Evolutionary conservation across 53 echinoderm and acorn worm species (phyloP).

Genomic region (Crossaster papposus): DNA sequence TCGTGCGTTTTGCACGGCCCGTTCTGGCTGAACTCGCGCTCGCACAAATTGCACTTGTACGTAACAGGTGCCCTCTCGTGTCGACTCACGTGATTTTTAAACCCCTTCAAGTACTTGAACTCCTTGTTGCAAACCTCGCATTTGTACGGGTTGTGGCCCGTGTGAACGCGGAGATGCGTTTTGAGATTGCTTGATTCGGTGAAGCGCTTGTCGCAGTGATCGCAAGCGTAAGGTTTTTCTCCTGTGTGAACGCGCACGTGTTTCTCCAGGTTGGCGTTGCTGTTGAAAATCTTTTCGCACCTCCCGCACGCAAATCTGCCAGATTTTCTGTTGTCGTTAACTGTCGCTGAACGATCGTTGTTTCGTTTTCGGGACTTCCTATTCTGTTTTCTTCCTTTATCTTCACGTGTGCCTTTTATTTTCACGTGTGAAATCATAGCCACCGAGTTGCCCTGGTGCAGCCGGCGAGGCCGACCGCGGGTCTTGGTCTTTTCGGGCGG

Average conservation of each 20-base stretch:
- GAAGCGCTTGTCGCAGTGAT: conserved; percentile 29
- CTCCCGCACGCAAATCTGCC: conserved; percentile 20
- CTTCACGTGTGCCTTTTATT: background rate
- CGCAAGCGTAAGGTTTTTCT: conserved; percentile 43
- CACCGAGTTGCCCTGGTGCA: background rate
- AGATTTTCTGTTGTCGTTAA: background rate
- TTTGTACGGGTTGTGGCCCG: conserved; percentile 41
- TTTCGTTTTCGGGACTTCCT: background rate
- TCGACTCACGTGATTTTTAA: conserved; percentile 10
- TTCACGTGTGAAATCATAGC: background rate
- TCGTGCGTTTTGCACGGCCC: conserved; percentile 43
- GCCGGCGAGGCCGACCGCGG: background rate
- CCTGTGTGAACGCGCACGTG: conserved; percentile 46
- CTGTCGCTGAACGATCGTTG: background rate
- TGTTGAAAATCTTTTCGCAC: conserved; percentile 31
- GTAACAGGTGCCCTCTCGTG: conserved; percentile 27
- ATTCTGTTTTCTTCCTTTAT: background rate
- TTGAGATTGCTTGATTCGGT: conserved; percentile 36
- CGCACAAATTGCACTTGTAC: conserved; percentile 47
- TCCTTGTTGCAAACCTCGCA: conserved; percentile 9
- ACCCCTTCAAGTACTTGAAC: conserved; percentile 37
- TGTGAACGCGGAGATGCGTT: conserved; percentile 52
- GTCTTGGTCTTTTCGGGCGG: background rate
- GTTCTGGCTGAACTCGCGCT: conserved; percentile 40
- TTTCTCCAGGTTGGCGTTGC: conserved; percentile 29